phyloP scores from a whole-genome alignment of 2,888 invertebrate genomes.

The Cyclophora albipunctata region DNA sequence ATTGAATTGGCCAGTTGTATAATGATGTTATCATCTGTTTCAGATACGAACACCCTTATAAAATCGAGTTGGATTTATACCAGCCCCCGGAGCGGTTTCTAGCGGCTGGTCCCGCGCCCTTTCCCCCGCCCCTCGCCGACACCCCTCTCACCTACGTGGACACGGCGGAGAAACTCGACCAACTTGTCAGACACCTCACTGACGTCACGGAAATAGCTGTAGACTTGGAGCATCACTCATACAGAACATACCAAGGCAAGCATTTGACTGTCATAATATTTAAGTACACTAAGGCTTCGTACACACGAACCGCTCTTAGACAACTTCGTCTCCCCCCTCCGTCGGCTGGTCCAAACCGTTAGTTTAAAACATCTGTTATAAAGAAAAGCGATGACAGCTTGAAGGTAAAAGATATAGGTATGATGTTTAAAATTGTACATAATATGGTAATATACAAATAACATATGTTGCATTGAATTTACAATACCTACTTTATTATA shows the following conservation, averaged over 20 bases:
- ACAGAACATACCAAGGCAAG: constrained; percentile 90
- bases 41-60: constrained; percentile 92
- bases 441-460: too few relatives aligned
- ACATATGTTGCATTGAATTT: too few relatives aligned
- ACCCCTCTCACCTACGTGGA: constrained; percentile 83
- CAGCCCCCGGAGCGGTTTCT: constrained; percentile 74
- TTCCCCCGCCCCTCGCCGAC: constrained; percentile 66
- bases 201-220: constrained; percentile 86
- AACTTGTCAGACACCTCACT: constrained; percentile 79
- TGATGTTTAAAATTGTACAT: too few relatives aligned
- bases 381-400: too few relatives aligned
- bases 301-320: too few relatives aligned
- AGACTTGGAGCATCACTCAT: constrained; percentile 95
- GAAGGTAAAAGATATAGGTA: too few relatives aligned
- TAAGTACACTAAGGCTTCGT: background rate
- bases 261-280: background rate
- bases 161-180: constrained; percentile 77
- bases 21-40: constrained; percentile 17
- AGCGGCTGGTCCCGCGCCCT: constrained; percentile 44
- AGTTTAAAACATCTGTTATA: too few relatives aligned
- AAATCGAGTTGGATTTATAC: constrained; percentile 86
- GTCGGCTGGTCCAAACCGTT: too few relatives aligned
- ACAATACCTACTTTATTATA: too few relatives aligned
- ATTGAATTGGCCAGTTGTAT: background rate
- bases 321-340: too few relatives aligned